These are phyloP conservation scores for Notoglanidium macrostoma DNA, from an alignment of 2,797 vertebrate species.

Conservation along the genomic window DNA sequence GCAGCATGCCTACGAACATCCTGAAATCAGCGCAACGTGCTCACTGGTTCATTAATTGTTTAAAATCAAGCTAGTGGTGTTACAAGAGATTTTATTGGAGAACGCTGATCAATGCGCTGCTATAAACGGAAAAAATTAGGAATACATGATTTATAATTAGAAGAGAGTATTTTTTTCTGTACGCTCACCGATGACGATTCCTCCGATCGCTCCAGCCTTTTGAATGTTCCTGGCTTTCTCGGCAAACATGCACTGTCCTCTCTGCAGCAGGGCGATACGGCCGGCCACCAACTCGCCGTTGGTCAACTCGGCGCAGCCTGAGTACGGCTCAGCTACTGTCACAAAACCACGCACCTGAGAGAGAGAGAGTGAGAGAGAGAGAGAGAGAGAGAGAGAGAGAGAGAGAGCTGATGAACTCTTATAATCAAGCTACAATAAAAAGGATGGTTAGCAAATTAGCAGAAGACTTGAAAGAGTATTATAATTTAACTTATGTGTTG, in stretches of 20 bases:
- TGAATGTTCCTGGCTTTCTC: conserved; percentile 96
- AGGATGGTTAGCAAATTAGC: neutral
- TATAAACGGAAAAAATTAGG: neutral
- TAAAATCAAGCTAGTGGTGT: neutral
- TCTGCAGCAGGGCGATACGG: conserved; percentile 91
- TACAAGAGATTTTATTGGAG: neutral
- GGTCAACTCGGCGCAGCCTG: conserved; percentile 88
- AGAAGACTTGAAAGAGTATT: neutral
- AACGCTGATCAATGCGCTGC: neutral
- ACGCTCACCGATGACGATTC: conserved; percentile 90
- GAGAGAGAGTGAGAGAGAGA: neutral
- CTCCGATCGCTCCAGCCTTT: conserved; percentile 93
- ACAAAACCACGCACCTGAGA: conserved; percentile 90
- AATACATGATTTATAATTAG: neutral
- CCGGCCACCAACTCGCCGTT: conserved; percentile 87
- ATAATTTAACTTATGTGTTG: neutral
- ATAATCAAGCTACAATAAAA: neutral
- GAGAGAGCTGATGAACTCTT: neutral
- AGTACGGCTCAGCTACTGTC: conserved; percentile 91
- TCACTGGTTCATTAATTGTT: neutral
- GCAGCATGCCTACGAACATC: neutral
- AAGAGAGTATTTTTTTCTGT: neutral
- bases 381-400: too few relatives aligned
- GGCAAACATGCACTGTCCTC: conserved; percentile 99
- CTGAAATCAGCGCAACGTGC: too few relatives aligned